Evolutionary conservation across 2,797 vertebrate species (phyloP).

Genomic region (Alca torda): DNA sequence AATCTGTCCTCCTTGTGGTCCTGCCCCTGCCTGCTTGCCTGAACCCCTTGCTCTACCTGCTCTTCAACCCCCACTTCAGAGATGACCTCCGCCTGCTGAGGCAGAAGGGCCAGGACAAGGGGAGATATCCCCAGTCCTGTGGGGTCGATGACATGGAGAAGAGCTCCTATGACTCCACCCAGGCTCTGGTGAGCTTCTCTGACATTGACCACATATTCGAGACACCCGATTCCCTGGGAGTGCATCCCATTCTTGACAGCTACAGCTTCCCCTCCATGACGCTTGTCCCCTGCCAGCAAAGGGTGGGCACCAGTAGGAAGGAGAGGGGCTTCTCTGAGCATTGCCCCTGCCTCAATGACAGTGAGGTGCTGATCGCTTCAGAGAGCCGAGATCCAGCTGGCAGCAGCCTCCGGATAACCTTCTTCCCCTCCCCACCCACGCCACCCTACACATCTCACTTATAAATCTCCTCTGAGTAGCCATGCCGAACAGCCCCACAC

Average conservation of each 20-base stretch:
- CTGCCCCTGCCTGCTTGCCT: constrained; percentile 92
- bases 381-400: constrained; percentile 63
- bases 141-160: constrained; percentile 85
- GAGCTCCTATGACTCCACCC: constrained; percentile 91
- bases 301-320: constrained; percentile 72
- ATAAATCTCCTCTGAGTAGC: constrained; percentile 58
- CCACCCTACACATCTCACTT: constrained; percentile 76
- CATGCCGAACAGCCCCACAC: not conserved
- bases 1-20: constrained; percentile 89
- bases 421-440: constrained; percentile 60
- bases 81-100: constrained; percentile 86
- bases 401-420: constrained; percentile 62
- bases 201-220: constrained; percentile 80
- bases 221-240: constrained; percentile 68
- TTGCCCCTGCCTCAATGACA: constrained; percentile 65
- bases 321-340: constrained; percentile 67
- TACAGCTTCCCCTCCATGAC: constrained; percentile 77
- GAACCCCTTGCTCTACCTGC: constrained; percentile 91
- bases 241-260: constrained; percentile 68
- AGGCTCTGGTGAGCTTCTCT: constrained; percentile 84
- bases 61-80: constrained; percentile 88
- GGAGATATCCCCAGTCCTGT: constrained; percentile 72
- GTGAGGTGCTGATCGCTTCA: constrained; percentile 70
- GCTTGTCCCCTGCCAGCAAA: constrained; percentile 82
- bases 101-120: constrained; percentile 71